phyloP scores from a whole-genome alignment of 2,113 vertebrate species.

The Archilochus colubris region DNA sequence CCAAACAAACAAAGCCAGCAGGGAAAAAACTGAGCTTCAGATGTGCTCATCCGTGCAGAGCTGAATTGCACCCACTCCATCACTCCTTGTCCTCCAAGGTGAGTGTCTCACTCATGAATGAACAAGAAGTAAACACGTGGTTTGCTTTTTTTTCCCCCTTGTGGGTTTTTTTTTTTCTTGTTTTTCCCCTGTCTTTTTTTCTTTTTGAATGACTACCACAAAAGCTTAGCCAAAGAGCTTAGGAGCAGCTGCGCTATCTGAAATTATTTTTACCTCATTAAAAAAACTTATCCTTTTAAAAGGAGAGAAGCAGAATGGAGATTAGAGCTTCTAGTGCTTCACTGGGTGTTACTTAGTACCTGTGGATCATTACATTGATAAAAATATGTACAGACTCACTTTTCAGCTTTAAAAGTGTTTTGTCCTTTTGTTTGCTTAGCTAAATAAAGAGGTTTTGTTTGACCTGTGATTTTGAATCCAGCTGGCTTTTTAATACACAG shows the following conservation, averaged over 20 bases:
- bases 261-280: conserved; percentile 36
- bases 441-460: conserved; percentile 27
- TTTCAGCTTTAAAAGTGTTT: conserved; percentile 54
- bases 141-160: background rate
- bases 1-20: background rate
- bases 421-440: conserved; percentile 61
- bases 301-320: background rate
- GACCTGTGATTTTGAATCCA: conserved; percentile 38
- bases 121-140: no score
- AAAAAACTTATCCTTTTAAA: background rate
- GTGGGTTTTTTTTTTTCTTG: background rate
- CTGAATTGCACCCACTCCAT: no score
- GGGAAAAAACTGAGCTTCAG: background rate
- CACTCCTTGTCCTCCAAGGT: no score
- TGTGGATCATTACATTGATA: conserved; percentile 47
- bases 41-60: background rate
- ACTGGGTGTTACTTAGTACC: background rate
- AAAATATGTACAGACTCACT: conserved; percentile 59
- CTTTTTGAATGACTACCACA: background rate
- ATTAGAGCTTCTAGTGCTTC: background rate
- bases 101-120: no score
- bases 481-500: conserved; percentile 52
- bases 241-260: background rate
- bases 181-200: no score
- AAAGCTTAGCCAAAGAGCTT: background rate